A percentile compares a stretch with the other conserved stretches of the same genome.
These are phyloP conservation scores for Papilio gigon DNA, from an alignment of 2,888 invertebrate genomes.

Conservation along the genomic window DNA sequence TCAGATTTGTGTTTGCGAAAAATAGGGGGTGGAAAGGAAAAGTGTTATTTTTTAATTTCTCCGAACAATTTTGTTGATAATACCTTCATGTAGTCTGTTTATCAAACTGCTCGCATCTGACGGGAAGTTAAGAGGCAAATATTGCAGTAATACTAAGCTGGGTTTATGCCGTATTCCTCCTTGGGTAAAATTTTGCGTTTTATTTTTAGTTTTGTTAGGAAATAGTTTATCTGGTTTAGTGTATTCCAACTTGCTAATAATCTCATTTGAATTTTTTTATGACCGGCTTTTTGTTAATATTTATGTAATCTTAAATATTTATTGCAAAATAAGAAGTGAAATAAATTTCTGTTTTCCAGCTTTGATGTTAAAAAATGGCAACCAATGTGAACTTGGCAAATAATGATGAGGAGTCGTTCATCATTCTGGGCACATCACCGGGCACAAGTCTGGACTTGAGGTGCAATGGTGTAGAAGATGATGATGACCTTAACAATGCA, in stretches of 20 bases:
- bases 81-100: constrained; percentile 6
- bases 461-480: constrained; percentile 57
- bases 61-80: constrained; percentile 23
- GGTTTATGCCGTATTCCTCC: background rate
- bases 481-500: constrained; percentile 59
- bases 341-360: constrained; percentile 32
- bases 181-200: constrained; percentile 24
- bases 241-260: background rate
- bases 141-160: background rate
- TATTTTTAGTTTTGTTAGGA: constrained; percentile 25
- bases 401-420: constrained; percentile 76
- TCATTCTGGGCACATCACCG: constrained; percentile 74
- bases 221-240: constrained; percentile 12
- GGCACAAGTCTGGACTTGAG: constrained; percentile 68
- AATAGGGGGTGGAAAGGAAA: constrained; percentile 32
- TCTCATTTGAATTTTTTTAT: background rate
- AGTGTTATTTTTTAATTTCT: constrained; percentile 21
- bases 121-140: constrained; percentile 11
- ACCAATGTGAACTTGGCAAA: constrained; percentile 52
- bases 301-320: background rate
- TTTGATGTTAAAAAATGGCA: constrained; percentile 56
- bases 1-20: constrained; percentile 1
- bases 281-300: background rate
- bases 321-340: background rate
- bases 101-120: background rate